phyloP scores from a whole-genome alignment of 2,888 invertebrate genomes.

The Ophioninae sp. region DNA sequence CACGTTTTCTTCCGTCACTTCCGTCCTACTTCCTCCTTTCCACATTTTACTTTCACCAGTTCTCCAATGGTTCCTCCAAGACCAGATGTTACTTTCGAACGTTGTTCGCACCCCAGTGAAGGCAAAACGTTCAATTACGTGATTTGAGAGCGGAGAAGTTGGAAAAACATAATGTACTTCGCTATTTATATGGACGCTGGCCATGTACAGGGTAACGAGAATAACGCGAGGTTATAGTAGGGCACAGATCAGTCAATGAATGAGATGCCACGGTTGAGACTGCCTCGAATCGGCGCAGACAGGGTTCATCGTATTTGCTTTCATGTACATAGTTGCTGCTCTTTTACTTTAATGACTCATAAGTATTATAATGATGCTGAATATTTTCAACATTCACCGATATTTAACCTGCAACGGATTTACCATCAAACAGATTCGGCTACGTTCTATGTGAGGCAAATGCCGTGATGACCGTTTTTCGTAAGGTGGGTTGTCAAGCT shows the following conservation, averaged over 20 bases:
- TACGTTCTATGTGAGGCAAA: background rate
- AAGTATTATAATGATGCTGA: background rate
- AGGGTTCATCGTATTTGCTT: background rate
- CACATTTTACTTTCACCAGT: constrained; percentile 2
- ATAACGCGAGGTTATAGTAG: constrained; percentile 14
- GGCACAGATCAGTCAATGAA: constrained; percentile 21
- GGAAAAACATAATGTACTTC: constrained; percentile 28
- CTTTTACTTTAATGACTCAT: constrained; percentile 3
- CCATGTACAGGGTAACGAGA: constrained; percentile 12
- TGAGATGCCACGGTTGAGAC: constrained; percentile 26
- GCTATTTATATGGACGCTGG: constrained; percentile 11
- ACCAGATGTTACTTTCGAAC: constrained; percentile 7
- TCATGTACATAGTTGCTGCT: background rate
- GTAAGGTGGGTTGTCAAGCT: too few species aligned
- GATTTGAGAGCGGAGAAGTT: constrained; percentile 17
- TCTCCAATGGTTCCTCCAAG: constrained; percentile 11
- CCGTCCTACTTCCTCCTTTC: constrained; percentile 15
- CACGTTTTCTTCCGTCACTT: constrained; percentile 30
- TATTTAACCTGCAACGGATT: background rate
- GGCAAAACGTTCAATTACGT: constrained; percentile 46
- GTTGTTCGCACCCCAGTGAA: background rate
- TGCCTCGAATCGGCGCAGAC: constrained; percentile 18
- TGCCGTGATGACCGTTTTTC: background rate
- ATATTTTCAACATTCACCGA: background rate
- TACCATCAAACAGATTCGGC: background rate